A percentile compares a stretch with the other conserved stretches of the same genome.
Evolutionary conservation across 1,140 invertebrate species (phyloP).

Genomic region (Drosophila bocki): DNA sequence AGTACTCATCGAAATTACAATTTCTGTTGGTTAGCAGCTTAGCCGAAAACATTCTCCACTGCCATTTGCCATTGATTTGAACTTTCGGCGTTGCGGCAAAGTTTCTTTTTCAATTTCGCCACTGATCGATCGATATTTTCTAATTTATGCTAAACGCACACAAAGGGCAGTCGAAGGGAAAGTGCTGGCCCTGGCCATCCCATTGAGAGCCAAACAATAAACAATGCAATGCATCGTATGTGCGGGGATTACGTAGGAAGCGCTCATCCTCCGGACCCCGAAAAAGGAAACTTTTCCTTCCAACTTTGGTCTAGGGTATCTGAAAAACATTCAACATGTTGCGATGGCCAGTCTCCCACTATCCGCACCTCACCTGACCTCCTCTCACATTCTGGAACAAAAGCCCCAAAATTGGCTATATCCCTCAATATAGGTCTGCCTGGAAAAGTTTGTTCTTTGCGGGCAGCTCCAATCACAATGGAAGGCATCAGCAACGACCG

Average conservation of each 20-base stretch:
- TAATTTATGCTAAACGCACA: slow-evolving; percentile 70
- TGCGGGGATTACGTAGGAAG: slow-evolving; percentile 26
- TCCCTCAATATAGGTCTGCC: slow-evolving; percentile 28
- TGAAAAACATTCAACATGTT: slow-evolving; percentile 51
- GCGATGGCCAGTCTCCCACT: slow-evolving; percentile 3
- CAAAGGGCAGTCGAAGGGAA: slow-evolving; percentile 31
- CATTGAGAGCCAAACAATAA: slow-evolving; percentile 42
- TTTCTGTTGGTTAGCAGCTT: slow-evolving; percentile 48
- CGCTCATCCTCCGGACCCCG: neutral
- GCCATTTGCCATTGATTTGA: slow-evolving; percentile 38
- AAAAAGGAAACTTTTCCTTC: slow-evolving; percentile 45
- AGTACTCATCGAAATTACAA: slow-evolving; percentile 54
- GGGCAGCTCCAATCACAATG: slow-evolving; percentile 46
- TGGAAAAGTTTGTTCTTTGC: slow-evolving; percentile 43
- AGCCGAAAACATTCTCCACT: slow-evolving; percentile 31
- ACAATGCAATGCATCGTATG: slow-evolving; percentile 41
- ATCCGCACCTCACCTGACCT: neutral
- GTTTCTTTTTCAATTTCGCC: slow-evolving; percentile 53
- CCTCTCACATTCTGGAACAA: slow-evolving; percentile 34
- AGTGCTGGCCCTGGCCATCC: slow-evolving; percentile 31
- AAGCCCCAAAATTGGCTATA: slow-evolving; percentile 55
- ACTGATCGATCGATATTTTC: slow-evolving; percentile 67
- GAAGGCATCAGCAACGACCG: neutral
- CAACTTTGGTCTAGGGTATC: slow-evolving; percentile 26
- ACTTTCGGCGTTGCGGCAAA: slow-evolving; percentile 25